phyloP scores from a whole-genome alignment of 1,140 invertebrate species.

The Mercenaria mercenaria region DNA sequence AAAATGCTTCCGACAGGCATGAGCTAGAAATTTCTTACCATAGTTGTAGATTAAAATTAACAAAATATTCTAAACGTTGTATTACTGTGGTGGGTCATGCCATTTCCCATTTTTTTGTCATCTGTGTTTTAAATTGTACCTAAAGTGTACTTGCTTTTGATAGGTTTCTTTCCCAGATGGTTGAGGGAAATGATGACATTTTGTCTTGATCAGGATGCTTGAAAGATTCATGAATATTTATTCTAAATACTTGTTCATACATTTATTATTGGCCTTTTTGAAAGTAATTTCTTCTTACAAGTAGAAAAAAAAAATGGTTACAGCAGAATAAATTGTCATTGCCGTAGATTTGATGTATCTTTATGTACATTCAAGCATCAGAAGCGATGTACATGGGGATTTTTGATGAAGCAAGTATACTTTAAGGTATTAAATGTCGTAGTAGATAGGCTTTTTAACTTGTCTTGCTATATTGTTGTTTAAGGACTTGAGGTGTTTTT shows the following conservation, averaged over 20 bases:
- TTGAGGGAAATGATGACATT: conserved; percentile 65
- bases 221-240: not conserved
- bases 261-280: not conserved
- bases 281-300: not conserved
- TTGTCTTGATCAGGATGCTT: not conserved
- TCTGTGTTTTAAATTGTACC: conserved; percentile 57
- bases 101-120: conserved; percentile 39
- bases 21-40: conserved; percentile 17
- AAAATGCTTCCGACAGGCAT: conserved; percentile 5
- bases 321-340: not conserved
- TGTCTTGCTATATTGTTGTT: conserved; percentile 25
- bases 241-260: not conserved
- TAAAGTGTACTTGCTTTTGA: conserved; percentile 67
- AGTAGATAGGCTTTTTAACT: conserved; percentile 49
- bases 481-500: conserved; percentile 24
- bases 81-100: not conserved
- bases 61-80: conserved; percentile 20
- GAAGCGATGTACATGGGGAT: conserved; percentile 47
- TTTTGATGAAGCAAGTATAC: conserved; percentile 65
- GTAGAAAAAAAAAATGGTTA: not conserved
- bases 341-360: conserved; percentile 7
- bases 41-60: conserved; percentile 43
- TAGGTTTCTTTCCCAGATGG: conserved; percentile 66
- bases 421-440: conserved; percentile 64
- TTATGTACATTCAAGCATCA: conserved; percentile 55